These are phyloP conservation scores for Lycophotia porphyrea DNA, from an alignment of 2,888 invertebrate species.

Conservation along the genomic window DNA sequence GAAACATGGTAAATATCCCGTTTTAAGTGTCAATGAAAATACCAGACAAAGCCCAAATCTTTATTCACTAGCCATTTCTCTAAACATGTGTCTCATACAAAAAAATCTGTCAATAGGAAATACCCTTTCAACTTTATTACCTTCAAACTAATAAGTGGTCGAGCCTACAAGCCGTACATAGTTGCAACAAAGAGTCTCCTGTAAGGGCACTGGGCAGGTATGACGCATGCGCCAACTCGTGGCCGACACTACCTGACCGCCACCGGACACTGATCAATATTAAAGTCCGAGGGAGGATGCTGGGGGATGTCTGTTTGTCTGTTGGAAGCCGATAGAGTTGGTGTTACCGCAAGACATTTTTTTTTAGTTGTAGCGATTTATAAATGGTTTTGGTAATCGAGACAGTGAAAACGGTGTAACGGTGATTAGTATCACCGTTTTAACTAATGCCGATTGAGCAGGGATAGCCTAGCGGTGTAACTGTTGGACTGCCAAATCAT, in stretches of 20 bases:
- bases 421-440: too few relatives aligned
- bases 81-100: not conserved
- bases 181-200: slow-evolving; percentile 67
- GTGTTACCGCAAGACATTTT: slow-evolving; percentile 61
- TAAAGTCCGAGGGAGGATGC: slow-evolving; percentile 90
- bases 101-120: slow-evolving; percentile 2
- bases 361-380: not conserved
- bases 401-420: too few relatives aligned
- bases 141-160: slow-evolving; percentile 30
- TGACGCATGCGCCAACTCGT: slow-evolving; percentile 85
- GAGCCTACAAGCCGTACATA: slow-evolving; percentile 45
- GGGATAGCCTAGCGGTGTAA: too few relatives aligned
- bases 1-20: too few relatives aligned
- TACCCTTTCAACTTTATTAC: not conserved
- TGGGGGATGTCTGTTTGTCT: slow-evolving; percentile 90
- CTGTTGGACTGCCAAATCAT: too few relatives aligned
- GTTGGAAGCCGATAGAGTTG: slow-evolving; percentile 79
- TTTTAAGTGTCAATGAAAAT: too few relatives aligned
- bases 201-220: slow-evolving; percentile 58
- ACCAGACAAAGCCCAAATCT: too few relatives aligned
- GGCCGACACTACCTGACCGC: slow-evolving; percentile 90
- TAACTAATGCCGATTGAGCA: not conserved
- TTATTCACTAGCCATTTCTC: not conserved
- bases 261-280: slow-evolving; percentile 91
- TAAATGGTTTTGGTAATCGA: not conserved